Percentiles rank a stretch among this genome's conserved stretches.
These are phyloP conservation scores for Eolophus roseicapilla DNA, from an alignment of 2,113 vertebrate genomes.

Conservation along the genomic window DNA sequence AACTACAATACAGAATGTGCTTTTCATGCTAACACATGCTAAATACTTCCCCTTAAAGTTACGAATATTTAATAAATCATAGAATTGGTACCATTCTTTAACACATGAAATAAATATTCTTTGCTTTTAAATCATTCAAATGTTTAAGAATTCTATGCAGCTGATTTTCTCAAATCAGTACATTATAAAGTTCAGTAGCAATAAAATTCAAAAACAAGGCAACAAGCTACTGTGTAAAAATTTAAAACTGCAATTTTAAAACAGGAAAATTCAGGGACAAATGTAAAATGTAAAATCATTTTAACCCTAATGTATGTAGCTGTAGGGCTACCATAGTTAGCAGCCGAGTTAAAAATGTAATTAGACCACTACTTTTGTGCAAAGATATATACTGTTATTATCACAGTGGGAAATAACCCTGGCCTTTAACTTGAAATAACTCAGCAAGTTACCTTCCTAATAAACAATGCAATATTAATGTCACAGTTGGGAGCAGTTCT, in stretches of 20 bases:
- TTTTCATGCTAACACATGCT: background rate
- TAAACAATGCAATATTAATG: conserved; percentile 79
- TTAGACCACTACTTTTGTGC: conserved; percentile 54
- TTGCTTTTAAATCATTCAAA: background rate
- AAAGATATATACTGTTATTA: conserved; percentile 46
- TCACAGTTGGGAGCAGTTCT: conserved; percentile 61
- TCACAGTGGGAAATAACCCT: conserved; percentile 59
- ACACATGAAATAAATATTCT: background rate
- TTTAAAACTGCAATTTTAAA: background rate
- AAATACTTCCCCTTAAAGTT: background rate
- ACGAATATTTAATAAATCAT: background rate
- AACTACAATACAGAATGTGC: background rate
- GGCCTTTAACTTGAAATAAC: conserved; percentile 71
- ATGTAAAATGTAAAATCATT: background rate
- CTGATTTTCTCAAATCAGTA: background rate
- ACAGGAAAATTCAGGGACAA: background rate
- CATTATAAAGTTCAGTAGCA: background rate
- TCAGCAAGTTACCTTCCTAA: conserved; percentile 68
- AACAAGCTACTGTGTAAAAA: background rate
- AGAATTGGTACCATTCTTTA: background rate
- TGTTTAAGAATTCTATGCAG: background rate
- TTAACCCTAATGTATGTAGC: background rate
- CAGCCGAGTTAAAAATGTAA: conserved; percentile 53
- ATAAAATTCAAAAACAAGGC: background rate
- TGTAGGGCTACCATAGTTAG: background rate